Evolutionary conservation across 2,797 vertebrate genomes (phyloP).

Genomic region (Myripristis murdjan): DNA sequence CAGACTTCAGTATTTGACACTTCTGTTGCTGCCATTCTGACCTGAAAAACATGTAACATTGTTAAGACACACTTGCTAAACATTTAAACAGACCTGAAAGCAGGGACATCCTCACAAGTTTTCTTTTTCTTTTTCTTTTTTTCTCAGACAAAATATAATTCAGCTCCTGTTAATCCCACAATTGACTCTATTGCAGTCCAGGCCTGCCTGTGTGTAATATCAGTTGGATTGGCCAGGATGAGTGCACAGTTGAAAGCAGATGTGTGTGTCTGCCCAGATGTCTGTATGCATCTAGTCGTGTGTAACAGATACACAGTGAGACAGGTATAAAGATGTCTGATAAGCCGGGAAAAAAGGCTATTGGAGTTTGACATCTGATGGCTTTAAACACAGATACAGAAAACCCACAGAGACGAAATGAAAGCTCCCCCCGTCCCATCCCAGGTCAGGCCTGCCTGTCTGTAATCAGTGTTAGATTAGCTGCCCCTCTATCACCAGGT

Average conservation of each 20-base stretch:
- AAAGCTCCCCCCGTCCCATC: constrained; percentile 56
- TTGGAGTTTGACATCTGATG: not conserved
- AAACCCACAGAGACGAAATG: constrained; percentile 47
- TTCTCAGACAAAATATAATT: constrained; percentile 4
- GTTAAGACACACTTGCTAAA: no score
- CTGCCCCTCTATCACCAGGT: constrained; percentile 69
- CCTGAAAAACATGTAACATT: no score
- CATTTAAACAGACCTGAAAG: no score
- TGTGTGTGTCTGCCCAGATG: constrained; percentile 8
- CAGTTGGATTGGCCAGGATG: not conserved
- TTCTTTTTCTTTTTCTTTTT: not conserved
- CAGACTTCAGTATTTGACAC: no score
- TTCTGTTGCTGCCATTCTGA: not conserved
- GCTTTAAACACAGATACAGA: not conserved
- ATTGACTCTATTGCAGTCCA: not conserved
- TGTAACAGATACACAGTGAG: constrained; percentile 4
- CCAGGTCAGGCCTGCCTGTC: constrained; percentile 58
- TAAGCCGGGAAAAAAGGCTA: constrained; percentile 21
- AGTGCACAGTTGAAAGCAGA: not conserved
- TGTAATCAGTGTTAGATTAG: constrained; percentile 83
- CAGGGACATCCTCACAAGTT: not conserved
- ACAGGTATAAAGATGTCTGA: constrained; percentile 11
- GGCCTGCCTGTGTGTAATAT: not conserved
- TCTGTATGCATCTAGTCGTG: no score
- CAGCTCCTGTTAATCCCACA: not conserved